Evolutionary conservation across 1,140 invertebrate genomes (phyloP), one percentile per base, ranked within the genome.

Genomic region (Trichonephila clavata): DNA sequence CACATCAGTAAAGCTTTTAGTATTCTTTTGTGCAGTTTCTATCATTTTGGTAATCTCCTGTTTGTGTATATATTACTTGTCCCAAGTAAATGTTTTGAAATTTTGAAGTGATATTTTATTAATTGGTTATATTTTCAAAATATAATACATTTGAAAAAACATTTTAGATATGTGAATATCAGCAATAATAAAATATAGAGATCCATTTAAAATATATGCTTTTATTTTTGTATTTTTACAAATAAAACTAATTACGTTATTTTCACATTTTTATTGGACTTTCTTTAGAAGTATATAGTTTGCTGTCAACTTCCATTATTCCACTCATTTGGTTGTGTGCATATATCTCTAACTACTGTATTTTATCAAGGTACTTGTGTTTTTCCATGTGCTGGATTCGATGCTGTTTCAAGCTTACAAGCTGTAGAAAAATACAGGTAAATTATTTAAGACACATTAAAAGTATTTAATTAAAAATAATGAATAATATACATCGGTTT

Each of bases 281-380:
- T 10, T 13, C 24, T 90, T 81, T 32, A 94, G 57, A 84, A 24
- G 39, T n/a, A 88, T 32, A 94, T 95, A 16, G 95, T 98, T 77
- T 98, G 98, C 95, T 95, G 97, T 0, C 97, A 98, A 95, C 98
- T 98, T 1, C 99, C 99, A 0, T 96, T 99, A 16, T 99, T 99
- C 95, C 99, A 99, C 95, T 98, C 97, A 20, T 98, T 98, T 95
- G 99, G 98, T 0, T 97, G 97, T 60, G 96, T 98, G 0, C 96
- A 97, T 60, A 98, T 97, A 0, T 96, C 97, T 86, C 94, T 98
- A 0, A 95, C 95, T 2, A 95, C 96, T 21, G 86, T 98, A 0
- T 96, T 97, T 83, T 96, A 97, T 95, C 98, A 98, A 1, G 96
- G 96, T 0, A 97, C 97, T 0, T 93, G 97, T 24, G 97, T 99